Evolutionary conservation across 2,797 vertebrate species (phyloP).

Genomic region (Enteromius unitaeniatus): DNA sequence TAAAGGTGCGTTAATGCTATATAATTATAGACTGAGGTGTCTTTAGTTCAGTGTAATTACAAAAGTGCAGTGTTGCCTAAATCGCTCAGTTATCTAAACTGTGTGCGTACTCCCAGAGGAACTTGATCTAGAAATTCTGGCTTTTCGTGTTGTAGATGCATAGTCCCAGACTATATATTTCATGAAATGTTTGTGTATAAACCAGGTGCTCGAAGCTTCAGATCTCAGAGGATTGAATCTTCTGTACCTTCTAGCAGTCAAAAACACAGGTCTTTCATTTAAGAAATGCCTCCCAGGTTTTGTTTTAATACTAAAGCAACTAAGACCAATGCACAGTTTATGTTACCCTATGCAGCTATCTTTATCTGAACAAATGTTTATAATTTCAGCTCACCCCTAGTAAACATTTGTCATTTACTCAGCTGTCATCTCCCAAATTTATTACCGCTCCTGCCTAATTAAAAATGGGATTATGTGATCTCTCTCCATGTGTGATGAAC

Average conservation of each 20-base stretch:
- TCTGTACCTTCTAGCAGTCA: not conserved
- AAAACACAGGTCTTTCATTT: not conserved
- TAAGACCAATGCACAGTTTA: not conserved
- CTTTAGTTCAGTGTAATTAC: slow-evolving; percentile 10
- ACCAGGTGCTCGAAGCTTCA: not conserved
- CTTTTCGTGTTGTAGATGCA: not conserved
- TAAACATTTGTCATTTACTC: not conserved
- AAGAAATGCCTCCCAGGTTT: not conserved
- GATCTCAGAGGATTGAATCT: not conserved
- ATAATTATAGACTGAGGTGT: slow-evolving; percentile 27
- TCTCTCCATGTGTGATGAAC: slow-evolving; percentile 7
- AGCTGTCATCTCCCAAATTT: not conserved
- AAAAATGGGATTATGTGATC: slow-evolving; percentile 3
- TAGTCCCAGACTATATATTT: not conserved
- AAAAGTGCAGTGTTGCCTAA: slow-evolving; percentile 7
- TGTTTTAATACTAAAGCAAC: not conserved
- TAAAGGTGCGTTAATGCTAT: slow-evolving; percentile 29
- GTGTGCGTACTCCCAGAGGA: not conserved
- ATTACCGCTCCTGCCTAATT: not conserved
- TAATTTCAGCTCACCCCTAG: not conserved
- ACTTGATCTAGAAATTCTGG: not conserved
- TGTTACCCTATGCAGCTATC: not conserved
- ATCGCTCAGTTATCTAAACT: slow-evolving; percentile 10
- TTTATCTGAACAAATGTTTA: not conserved
- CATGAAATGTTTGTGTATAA: not conserved